Evolutionary conservation across 2,113 vertebrate genomes (phyloP).

Genomic region (Hiodon alosoides): DNA sequence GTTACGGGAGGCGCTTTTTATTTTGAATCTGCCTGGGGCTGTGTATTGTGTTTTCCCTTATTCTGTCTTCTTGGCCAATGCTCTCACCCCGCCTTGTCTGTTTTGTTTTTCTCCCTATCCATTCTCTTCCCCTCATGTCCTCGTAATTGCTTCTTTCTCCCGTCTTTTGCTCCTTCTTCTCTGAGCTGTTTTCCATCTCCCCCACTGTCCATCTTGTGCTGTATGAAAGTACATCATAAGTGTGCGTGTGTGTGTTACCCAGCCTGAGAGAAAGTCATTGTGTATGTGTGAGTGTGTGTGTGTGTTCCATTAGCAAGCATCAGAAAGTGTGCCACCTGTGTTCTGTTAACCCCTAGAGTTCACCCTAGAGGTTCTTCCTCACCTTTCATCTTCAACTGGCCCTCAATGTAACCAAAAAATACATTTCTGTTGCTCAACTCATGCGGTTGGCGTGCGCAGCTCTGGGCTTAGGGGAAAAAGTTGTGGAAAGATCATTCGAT

Average conservation of each 20-base stretch:
- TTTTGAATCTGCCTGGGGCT: conserved; percentile 45
- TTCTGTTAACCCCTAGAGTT: no score
- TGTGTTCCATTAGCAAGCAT: not conserved
- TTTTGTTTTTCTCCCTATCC: not conserved
- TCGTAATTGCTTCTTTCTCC: not conserved
- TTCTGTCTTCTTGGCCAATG: not conserved
- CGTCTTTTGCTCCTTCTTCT: not conserved
- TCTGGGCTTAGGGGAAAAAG: no score
- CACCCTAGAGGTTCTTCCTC: no score
- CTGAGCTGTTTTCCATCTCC: not conserved
- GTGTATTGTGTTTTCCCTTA: conserved; percentile 33
- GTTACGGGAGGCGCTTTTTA: conserved; percentile 44
- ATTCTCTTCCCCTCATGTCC: not conserved
- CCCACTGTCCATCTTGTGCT: no score
- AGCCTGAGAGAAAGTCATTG: not conserved
- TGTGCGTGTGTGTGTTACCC: not conserved
- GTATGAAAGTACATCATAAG: not conserved
- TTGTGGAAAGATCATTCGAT: no score
- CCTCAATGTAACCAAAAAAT: no score
- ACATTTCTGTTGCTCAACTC: not conserved
- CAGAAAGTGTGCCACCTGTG: no score
- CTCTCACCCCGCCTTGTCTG: not conserved
- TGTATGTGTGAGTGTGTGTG: not conserved
- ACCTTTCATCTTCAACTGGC: no score
- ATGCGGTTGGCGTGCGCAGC: no score